Evolutionary conservation across 92 coral and sea anemone species (phyloP), one percentile per base, ranked within the genome.

Genomic region (Epizoanthus stellaris): DNA sequence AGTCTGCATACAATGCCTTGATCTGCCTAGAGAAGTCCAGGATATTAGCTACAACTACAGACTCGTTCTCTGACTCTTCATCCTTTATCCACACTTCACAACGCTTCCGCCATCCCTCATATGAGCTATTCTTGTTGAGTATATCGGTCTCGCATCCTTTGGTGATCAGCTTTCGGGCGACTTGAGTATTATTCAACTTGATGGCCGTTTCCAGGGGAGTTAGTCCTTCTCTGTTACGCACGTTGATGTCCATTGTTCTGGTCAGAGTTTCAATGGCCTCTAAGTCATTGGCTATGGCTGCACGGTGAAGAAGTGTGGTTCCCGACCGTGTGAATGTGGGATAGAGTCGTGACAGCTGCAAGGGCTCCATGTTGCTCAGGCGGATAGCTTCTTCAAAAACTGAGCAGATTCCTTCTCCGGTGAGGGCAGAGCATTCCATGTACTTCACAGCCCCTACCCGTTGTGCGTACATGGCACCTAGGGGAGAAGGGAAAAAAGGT

Each of bases 11-110:
- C 84, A 93, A 90, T 39, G 89, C 82, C 57, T 87, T 83, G 89
- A 94, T 43, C 63, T 85, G 85, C 74, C 93, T 76, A n/a, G 95
- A 86, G 10, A 94, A 86, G 13, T 93, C 95, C 64, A 80, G 21
- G 38, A 94, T 47, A 54, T 88, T 85, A 12, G 87, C 84, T 63
- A 90, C 85, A 5, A 92, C 92, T 54, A 89, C 75, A 56, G 85
- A 93, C 54, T 90, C 90, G 20, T 68, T 85, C 61, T 87, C 87
- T 1, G 80, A 86, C 13, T 80, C 86, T 30, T 85, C 77, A 47
- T 91, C 90, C 63, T 80, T 91, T n/a, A 90, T 70, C 98, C 98
- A 94, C 73, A 92, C 85, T 75, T 92, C 95, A 75, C 98, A 94
- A 6, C 92, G 88, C 36, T 94, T 92, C 19, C 77, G 73, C 98